Conservation (phyloP, 92 coral and sea anemone genomes). For the Palythoa grandiflora region DNA sequence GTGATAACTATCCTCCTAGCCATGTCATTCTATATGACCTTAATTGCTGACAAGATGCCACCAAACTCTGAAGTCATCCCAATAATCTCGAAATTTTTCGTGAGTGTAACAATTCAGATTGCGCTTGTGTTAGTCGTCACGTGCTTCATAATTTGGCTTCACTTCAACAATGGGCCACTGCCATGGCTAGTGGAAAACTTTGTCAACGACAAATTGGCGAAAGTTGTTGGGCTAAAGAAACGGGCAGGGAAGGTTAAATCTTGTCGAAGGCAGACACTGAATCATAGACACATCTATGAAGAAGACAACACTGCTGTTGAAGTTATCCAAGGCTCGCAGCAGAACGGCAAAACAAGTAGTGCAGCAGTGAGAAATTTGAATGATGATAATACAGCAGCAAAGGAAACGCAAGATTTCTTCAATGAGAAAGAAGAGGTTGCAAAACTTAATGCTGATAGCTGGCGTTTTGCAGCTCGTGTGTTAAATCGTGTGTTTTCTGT, state of each 20-base stretch:
- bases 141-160: slow-evolving; percentile 7
- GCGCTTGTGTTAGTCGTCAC: slow-evolving; percentile 42
- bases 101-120: slow-evolving; percentile 21
- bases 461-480: background rate
- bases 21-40: too few relatives aligned
- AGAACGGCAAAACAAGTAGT: background rate
- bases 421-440: background rate
- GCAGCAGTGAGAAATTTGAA: background rate
- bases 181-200: slow-evolving; percentile 1
- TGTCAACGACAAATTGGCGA: background rate
- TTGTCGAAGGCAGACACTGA: too few relatives aligned
- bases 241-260: background rate
- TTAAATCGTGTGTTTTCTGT: background rate
- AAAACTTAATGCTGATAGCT: background rate
- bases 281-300: background rate
- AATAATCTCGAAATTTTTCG: slow-evolving; percentile 19
- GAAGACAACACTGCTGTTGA: background rate
- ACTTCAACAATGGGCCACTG: slow-evolving; percentile 8
- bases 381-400: background rate
- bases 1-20: slow-evolving; percentile 48
- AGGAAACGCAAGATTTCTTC: background rate
- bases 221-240: background rate
- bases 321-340: background rate
- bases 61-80: too few relatives aligned
- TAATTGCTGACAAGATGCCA: too few relatives aligned